Evolutionary conservation across 2,888 invertebrate genomes (phyloP).

Genomic region (Nycteola revayana): DNA sequence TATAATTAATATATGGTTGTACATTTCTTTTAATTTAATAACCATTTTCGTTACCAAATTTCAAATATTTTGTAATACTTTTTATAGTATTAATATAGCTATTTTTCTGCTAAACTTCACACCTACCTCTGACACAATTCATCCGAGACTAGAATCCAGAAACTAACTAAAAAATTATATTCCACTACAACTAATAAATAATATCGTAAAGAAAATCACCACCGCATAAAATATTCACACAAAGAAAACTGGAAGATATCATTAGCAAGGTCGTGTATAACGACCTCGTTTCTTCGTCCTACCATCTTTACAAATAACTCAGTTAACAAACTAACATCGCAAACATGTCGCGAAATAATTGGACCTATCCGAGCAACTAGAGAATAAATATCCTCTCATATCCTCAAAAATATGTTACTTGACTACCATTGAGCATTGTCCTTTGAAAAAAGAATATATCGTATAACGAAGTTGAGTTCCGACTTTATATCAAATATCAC

Average conservation of each 20-base stretch:
- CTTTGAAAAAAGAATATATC: constrained; percentile 81
- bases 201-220: too few relatives aligned
- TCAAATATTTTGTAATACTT: too few relatives aligned
- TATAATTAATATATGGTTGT: too few relatives aligned
- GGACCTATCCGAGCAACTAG: constrained; percentile 63
- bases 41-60: too few relatives aligned
- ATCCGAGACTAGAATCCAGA: too few relatives aligned
- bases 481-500: constrained; percentile 83
- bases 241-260: constrained; percentile 13
- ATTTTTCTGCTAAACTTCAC: too few relatives aligned
- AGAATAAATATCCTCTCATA: constrained; percentile 72
- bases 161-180: too few relatives aligned
- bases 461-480: constrained; percentile 81
- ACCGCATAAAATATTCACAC: constrained; percentile 5
- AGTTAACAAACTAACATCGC: constrained; percentile 62
- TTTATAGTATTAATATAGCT: too few relatives aligned
- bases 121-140: too few relatives aligned
- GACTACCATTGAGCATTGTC: constrained; percentile 66
- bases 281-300: constrained; percentile 4
- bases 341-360: constrained; percentile 73
- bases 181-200: too few relatives aligned
- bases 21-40: too few relatives aligned
- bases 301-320: constrained; percentile 26
- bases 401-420: constrained; percentile 73
- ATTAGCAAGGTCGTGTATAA: constrained; percentile 27